These are phyloP conservation scores for Lordiphosa clarofinis DNA, from an alignment of 1,140 invertebrate species.

Conservation along the genomic window DNA sequence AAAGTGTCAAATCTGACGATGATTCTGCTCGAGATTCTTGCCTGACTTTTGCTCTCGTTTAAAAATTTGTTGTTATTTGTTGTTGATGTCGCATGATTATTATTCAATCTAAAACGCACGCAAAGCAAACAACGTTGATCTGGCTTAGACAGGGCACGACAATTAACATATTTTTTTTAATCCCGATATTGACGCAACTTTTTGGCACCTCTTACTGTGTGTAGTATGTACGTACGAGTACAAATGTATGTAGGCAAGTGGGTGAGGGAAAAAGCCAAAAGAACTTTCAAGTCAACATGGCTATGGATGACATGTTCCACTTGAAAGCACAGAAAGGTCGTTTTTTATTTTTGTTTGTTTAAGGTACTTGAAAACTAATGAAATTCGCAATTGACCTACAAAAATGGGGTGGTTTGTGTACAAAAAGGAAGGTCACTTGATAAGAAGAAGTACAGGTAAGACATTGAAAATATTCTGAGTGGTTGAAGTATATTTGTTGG, in stretches of 20 bases:
- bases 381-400: slow-evolving; percentile 33
- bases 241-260: slow-evolving; percentile 2
- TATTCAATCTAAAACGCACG: slow-evolving; percentile 60
- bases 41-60: background rate
- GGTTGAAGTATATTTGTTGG: too few relatives aligned
- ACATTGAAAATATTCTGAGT: too few relatives aligned
- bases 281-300: slow-evolving; percentile 20
- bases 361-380: slow-evolving; percentile 23
- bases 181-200: slow-evolving; percentile 31
- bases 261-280: slow-evolving; percentile 4
- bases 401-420: slow-evolving; percentile 1
- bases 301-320: slow-evolving; percentile 43
- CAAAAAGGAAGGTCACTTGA: slow-evolving; percentile 24
- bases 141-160: slow-evolving; percentile 28
- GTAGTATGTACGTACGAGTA: too few relatives aligned
- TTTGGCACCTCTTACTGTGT: slow-evolving; percentile 41
- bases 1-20: too few relatives aligned
- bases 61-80: background rate
- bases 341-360: slow-evolving; percentile 7
- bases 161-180: slow-evolving; percentile 56
- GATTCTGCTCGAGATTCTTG: background rate
- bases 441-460: slow-evolving; percentile 25
- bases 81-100: slow-evolving; percentile 56
- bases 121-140: slow-evolving; percentile 34
- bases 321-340: slow-evolving; percentile 46